A percentile compares a stretch with the other conserved stretches of the same genome.
Conservation (phyloP, 2,113 vertebrate species). For the Pteruthius melanotis region DNA sequence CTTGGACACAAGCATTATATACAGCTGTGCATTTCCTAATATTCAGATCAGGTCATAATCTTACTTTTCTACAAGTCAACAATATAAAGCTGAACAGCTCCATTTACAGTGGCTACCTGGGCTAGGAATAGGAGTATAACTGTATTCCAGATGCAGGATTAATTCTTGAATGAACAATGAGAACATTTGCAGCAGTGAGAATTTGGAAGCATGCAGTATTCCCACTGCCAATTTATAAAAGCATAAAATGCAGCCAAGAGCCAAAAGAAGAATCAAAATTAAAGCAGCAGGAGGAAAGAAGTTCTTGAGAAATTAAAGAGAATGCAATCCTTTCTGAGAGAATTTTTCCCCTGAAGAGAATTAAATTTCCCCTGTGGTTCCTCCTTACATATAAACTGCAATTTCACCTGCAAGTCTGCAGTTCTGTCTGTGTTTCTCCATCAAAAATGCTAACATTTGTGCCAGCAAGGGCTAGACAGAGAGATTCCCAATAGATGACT, state of each 20-base stretch:
- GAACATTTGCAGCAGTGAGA: not conserved
- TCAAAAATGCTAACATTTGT: not conserved
- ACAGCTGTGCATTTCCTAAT: not conserved
- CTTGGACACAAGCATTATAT: not conserved
- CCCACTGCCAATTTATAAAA: not conserved
- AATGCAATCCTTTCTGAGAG: not conserved
- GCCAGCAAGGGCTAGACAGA: not conserved
- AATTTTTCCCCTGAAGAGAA: not conserved
- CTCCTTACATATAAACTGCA: not conserved
- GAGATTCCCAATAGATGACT: not conserved
- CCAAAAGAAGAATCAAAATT: not conserved
- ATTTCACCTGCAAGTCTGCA: not conserved
- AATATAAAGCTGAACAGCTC: not conserved
- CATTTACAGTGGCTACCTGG: not conserved
- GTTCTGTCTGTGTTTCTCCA: not conserved
- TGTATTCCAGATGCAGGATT: not conserved
- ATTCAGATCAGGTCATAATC: not conserved
- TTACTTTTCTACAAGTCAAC: not conserved
- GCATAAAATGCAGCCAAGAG: not conserved
- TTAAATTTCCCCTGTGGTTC: not conserved
- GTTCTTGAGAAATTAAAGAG: not conserved
- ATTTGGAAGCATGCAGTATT: not conserved
- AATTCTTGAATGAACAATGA: conserved; percentile 29
- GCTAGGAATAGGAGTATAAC: not conserved
- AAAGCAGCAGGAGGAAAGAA: not conserved